Evolutionary conservation across 2,113 vertebrate genomes (phyloP), one percentile per base, ranked within the genome.

Genomic region (Cyprinodon tularosa): DNA sequence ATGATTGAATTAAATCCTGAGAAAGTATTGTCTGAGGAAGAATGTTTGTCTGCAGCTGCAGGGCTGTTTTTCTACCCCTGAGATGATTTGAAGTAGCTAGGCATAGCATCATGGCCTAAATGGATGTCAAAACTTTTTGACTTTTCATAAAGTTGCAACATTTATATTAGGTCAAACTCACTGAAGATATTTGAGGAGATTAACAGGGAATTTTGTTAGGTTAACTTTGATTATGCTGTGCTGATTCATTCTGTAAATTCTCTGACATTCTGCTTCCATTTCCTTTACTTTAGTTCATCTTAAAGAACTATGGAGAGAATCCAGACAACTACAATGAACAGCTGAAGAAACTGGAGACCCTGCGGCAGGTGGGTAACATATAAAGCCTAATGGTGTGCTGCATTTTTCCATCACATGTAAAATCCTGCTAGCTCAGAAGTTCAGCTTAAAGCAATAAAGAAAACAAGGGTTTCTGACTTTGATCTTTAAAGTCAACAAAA

Each of bases 291-390:
- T 79, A 99, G 98, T 99, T 98, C 81, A 98, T 99, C 39, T 81
- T 97, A 83, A 98, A 97, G 91, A 98, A 99, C 89, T 99, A 98
- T 3, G 97, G 97, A 0, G 98, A 99, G 90, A 97, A 99, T 88
- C 98, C 98, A 0, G 97, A 99, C 91, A 96, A 94, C 82, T 99
- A 99, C 93, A 98, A 96, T 0, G 98, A 99, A 83, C 97, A 98
- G 80, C 86, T 99, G 87, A 98, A 97, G 88, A 99, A 99, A 76
- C 91, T 99, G 90, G 97, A 99, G 84, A 92, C 95, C 59, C 93
- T 99, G 37, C 92, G 98, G 62, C 97, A 98, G 96, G 98, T 96
- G 50, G 78, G 92, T 22, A 10, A 14, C 1, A 14, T 22, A 4
- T 42, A 14, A 71, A 40, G 64, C 62, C 1, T 15, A n/a, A 12